Percentiles rank a stretch among this genome's conserved stretches.
These are phyloP conservation scores for Helicoverpa assulta DNA, from an alignment of 2,888 invertebrate species.

Conservation along the genomic window DNA sequence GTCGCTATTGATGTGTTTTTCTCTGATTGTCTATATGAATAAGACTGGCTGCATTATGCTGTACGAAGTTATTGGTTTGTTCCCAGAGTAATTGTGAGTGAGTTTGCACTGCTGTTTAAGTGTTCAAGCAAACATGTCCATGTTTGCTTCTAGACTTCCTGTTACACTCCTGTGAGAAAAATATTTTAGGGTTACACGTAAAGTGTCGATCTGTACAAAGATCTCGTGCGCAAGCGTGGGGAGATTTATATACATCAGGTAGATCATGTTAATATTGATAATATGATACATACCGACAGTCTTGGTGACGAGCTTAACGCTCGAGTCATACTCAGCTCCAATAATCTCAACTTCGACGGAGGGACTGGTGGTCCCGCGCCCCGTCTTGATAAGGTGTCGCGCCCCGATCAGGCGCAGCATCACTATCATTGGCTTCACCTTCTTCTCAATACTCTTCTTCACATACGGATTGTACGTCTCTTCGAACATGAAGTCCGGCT, in stretches of 20 bases:
- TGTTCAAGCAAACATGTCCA: too few relatives aligned
- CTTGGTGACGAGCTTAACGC: constrained; percentile 95
- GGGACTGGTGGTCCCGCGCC: constrained; percentile 96
- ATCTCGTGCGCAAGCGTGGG: background rate
- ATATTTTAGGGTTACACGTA: too few relatives aligned
- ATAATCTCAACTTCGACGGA: constrained; percentile 97
- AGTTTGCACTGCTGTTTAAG: too few relatives aligned
- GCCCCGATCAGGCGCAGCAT: constrained; percentile 96
- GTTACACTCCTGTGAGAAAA: too few relatives aligned
- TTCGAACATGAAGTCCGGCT: constrained; percentile 96
- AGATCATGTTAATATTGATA: background rate
- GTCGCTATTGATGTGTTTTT: too few relatives aligned
- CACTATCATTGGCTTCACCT: constrained; percentile 87
- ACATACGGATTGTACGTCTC: constrained; percentile 95
- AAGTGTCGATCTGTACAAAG: background rate
- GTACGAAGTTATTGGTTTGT: too few relatives aligned
- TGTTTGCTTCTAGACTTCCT: too few relatives aligned
- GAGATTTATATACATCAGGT: background rate
- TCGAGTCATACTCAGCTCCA: constrained; percentile 96
- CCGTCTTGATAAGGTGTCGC: constrained; percentile 95
- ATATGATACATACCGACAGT: constrained; percentile 92
- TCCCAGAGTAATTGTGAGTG: too few relatives aligned
- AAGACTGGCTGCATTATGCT: too few relatives aligned
- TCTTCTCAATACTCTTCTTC: constrained; percentile 88
- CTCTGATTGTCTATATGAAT: too few relatives aligned